phyloP scores from a whole-genome alignment of 2,888 invertebrate genomes.

The Cryptocephalus moraei region DNA sequence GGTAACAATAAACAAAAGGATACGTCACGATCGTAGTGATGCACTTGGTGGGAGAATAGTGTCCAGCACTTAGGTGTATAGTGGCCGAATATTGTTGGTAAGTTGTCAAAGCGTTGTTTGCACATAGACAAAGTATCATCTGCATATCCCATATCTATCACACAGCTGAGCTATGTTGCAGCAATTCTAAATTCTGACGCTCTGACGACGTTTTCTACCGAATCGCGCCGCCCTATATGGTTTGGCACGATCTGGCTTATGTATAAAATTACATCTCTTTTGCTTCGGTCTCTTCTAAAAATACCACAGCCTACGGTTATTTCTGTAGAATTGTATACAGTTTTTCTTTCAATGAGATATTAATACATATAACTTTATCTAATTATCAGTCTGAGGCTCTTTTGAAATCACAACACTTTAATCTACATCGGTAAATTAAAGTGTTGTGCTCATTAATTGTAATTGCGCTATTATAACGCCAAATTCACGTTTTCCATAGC shows the following conservation, averaged over 20 bases:
- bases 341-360: conserved; percentile 23
- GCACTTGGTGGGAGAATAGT: too few relatives aligned
- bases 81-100: too few relatives aligned
- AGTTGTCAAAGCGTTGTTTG: background rate
- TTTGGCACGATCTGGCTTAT: conserved; percentile 36
- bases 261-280: conserved; percentile 42
- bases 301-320: conserved; percentile 37
- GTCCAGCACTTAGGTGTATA: too few relatives aligned
- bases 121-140: background rate
- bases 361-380: background rate
- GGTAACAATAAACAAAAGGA: too few relatives aligned
- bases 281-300: conserved; percentile 38
- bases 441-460: too few relatives aligned
- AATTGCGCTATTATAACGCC: too few relatives aligned
- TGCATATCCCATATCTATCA: background rate
- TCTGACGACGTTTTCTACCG: background rate
- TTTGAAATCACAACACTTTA: background rate
- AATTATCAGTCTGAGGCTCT: background rate
- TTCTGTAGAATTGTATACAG: conserved; percentile 37
- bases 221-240: conserved; percentile 38
- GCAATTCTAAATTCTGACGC: background rate
- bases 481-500: too few relatives aligned
- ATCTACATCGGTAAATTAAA: too few relatives aligned
- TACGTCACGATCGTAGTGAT: too few relatives aligned
- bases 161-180: background rate